A percentile compares a stretch with the other conserved stretches of the same genome.
Conservation (phyloP, 1,140 invertebrate species). For the Lordiphosa stackelbergi region DNA sequence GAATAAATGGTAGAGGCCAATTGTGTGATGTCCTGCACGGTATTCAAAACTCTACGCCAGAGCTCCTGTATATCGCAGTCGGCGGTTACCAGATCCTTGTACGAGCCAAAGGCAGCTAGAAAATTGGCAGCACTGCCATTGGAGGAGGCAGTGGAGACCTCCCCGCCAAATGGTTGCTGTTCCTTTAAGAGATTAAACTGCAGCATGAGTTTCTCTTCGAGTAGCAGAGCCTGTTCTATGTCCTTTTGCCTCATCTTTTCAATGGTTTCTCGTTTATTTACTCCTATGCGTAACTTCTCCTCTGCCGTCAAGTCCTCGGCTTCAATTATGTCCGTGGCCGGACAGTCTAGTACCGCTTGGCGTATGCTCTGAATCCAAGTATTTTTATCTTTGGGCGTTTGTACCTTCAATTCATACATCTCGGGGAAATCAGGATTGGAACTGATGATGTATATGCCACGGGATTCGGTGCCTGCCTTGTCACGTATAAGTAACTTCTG, state of each 20-base stretch:
- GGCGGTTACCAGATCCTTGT: conserved; percentile 80
- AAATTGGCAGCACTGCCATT: conserved; percentile 67
- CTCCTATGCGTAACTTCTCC: conserved; percentile 84
- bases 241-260: conserved; percentile 90
- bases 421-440: conserved; percentile 92
- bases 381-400: conserved; percentile 91
- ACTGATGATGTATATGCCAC: conserved; percentile 92
- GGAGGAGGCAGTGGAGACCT: conserved; percentile 3
- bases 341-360: conserved; percentile 85
- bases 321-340: conserved; percentile 81
- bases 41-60: conserved; percentile 84
- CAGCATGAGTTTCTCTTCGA: conserved; percentile 92
- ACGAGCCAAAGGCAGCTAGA: conserved; percentile 77
- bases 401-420: conserved; percentile 96
- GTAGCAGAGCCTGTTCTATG: conserved; percentile 87
- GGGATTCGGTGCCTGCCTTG: conserved; percentile 91
- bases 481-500: conserved; percentile 94
- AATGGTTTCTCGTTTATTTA: conserved; percentile 83
- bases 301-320: conserved; percentile 82
- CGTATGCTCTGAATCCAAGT: conserved; percentile 92
- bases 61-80: conserved; percentile 82
- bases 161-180: conserved; percentile 51
- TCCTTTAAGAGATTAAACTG: conserved; percentile 86
- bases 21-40: conserved; percentile 82
- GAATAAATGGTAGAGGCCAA: conserved; percentile 85